These are phyloP conservation scores for Gandaritis pyraliata DNA, from an alignment of 2,888 invertebrate genomes.

Conservation along the genomic window DNA sequence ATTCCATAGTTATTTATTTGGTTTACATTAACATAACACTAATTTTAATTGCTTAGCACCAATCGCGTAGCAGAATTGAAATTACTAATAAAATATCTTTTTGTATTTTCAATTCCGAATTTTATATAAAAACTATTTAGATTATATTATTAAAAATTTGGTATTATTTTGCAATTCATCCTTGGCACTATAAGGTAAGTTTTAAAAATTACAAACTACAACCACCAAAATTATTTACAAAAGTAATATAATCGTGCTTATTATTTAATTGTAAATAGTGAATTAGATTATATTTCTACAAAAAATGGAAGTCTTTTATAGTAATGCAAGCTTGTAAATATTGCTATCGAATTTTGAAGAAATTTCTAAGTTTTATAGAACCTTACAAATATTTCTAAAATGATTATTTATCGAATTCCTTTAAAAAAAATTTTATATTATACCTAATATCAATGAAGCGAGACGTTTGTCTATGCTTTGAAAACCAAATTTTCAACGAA, in stretches of 20 bases:
- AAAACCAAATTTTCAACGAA: background rate
- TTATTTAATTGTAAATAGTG: constrained; percentile 31
- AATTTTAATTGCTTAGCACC: constrained; percentile 58
- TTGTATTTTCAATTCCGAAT: constrained; percentile 41
- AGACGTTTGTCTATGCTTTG: constrained; percentile 16
- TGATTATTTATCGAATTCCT: background rate
- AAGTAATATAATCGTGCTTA: constrained; percentile 37
- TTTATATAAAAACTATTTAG: constrained; percentile 26
- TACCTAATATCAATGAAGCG: constrained; percentile 22
- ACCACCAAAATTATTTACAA: constrained; percentile 36
- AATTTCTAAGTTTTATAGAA: background rate
- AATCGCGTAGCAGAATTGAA: constrained; percentile 56
- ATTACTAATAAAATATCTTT: constrained; percentile 44
- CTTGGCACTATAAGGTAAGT: constrained; percentile 50
- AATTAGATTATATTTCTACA: constrained; percentile 27
- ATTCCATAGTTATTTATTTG: constrained; percentile 57
- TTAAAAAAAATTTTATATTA: background rate
- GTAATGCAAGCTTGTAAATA: constrained; percentile 30
- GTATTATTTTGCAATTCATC: constrained; percentile 23
- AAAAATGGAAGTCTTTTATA: constrained; percentile 37
- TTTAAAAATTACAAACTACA: constrained; percentile 25
- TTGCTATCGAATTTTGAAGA: constrained; percentile 9
- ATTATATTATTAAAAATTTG: constrained; percentile 23
- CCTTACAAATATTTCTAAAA: constrained; percentile 3
- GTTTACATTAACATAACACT: constrained; percentile 45